A percentile compares a stretch with the other conserved stretches of the same genome.
These are phyloP conservation scores for Halichoeres trimaculatus DNA, from an alignment of 2,113 vertebrate genomes.

Conservation along the genomic window DNA sequence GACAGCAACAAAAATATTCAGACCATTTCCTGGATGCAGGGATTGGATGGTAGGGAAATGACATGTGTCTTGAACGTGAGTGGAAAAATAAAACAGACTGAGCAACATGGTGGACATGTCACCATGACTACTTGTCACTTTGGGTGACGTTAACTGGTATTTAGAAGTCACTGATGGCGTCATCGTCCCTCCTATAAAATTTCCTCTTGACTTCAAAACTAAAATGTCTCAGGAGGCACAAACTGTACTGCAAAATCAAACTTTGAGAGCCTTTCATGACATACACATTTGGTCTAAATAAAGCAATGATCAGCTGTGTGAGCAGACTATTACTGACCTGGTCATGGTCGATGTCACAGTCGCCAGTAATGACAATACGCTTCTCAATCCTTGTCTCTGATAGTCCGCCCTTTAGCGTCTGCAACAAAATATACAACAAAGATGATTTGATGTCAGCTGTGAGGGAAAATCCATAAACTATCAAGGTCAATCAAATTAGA, in stretches of 20 bases:
- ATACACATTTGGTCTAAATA: no score
- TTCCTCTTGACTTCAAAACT: no score
- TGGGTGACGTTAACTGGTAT: no score
- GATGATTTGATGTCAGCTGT: not conserved
- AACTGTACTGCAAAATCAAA: not conserved
- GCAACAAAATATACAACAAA: constrained; percentile 3
- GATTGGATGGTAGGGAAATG: constrained; percentile 11
- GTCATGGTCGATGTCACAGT: constrained; percentile 97
- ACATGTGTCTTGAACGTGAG: not conserved
- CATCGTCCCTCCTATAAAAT: not conserved
- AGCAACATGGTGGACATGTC: constrained; percentile 59
- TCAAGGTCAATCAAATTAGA: not conserved
- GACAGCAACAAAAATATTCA: constrained; percentile 2
- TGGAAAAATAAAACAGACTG: constrained; percentile 9
- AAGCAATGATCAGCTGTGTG: not conserved
- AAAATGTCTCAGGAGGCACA: no score
- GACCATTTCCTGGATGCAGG: not conserved
- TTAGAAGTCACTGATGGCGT: no score
- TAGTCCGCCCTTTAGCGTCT: constrained; percentile 90
- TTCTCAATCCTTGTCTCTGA: constrained; percentile 99
- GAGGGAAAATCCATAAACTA: not conserved
- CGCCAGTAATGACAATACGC: constrained; percentile 97
- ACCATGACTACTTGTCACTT: not conserved
- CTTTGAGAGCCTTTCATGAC: not conserved
- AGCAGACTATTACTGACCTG: constrained; percentile 83